Percentiles rank a stretch among this genome's conserved stretches.
These are phyloP conservation scores for Sarcophaga subvicina DNA, from an alignment of 2,888 invertebrate genomes.

Conservation along the genomic window DNA sequence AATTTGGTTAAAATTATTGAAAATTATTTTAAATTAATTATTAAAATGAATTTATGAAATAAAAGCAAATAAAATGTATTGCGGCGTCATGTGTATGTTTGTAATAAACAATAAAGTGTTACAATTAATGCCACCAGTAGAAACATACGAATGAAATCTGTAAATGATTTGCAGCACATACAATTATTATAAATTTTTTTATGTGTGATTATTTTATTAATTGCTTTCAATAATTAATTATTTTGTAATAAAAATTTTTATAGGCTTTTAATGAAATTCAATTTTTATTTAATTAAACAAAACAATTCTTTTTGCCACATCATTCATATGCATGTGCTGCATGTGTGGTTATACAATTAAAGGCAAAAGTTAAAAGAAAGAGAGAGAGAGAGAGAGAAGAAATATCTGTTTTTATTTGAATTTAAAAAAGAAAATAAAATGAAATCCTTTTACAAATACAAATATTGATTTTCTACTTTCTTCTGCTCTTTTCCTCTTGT, in stretches of 20 bases:
- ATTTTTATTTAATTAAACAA: neutral
- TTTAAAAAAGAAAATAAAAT: neutral
- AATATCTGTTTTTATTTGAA: neutral
- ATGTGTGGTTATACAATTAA: no score
- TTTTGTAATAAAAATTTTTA: neutral
- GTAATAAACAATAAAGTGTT: no score
- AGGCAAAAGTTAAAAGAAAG: no score
- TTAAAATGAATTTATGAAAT: conserved; percentile 14
- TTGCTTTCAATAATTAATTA: conserved; percentile 4
- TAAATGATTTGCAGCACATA: neutral
- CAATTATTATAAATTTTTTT: neutral
- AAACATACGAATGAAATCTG: neutral
- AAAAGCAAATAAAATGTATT: neutral
- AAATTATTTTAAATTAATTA: conserved; percentile 31
- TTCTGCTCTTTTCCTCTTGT: neutral
- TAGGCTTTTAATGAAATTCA: neutral
- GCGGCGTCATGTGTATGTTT: neutral
- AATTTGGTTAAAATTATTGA: conserved; percentile 7
- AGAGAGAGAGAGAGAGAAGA: no score
- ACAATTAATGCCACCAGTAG: no score
- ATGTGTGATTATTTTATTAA: neutral
- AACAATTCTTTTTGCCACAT: neutral
- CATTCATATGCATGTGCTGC: no score
- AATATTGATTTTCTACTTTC: neutral
- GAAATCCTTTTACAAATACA: neutral